Conservation (phyloP, 2,888 invertebrate genomes). For the Tortrix viridana region DNA sequence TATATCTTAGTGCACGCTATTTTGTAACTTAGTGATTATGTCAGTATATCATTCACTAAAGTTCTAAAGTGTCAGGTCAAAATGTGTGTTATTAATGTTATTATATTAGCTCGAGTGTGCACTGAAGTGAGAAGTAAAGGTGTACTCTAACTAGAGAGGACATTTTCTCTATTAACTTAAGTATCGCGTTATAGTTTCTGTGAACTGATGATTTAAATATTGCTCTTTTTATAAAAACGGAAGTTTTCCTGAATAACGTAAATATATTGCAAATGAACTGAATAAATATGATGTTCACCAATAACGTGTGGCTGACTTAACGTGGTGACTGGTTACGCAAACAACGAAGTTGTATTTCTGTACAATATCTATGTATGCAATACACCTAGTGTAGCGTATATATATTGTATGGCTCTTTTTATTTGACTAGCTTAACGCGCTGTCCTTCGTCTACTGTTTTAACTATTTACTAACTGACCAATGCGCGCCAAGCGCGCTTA, state of each 20-base stretch:
- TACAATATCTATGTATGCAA: neutral
- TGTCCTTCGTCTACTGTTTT: constrained; percentile 21
- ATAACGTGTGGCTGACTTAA: neutral
- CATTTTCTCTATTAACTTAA: too few relatives aligned
- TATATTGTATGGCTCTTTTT: neutral
- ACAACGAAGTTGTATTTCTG: constrained; percentile 23
- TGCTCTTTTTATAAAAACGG: too few relatives aligned
- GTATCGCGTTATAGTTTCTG: too few relatives aligned
- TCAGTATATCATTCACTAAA: too few relatives aligned
- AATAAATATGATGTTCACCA: neutral
- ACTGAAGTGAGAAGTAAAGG: too few relatives aligned
- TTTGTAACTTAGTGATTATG: too few relatives aligned
- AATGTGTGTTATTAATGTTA: too few relatives aligned
- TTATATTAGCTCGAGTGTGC: too few relatives aligned
- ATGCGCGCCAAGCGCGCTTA: constrained; percentile 79
- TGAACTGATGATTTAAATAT: too few relatives aligned
- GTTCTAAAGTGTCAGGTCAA: too few relatives aligned
- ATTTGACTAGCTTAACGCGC: constrained; percentile 13
- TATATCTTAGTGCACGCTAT: too few relatives aligned
- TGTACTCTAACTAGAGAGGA: too few relatives aligned
- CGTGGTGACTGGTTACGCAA: neutral
- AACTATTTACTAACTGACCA: constrained; percentile 66
- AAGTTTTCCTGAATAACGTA: neutral
- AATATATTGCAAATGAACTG: neutral
- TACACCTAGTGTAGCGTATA: constrained; percentile 3